Base-by-base conservation (phyloP, 2,113 vertebrate species). In the Andinoacara biseriatus region DNA sequence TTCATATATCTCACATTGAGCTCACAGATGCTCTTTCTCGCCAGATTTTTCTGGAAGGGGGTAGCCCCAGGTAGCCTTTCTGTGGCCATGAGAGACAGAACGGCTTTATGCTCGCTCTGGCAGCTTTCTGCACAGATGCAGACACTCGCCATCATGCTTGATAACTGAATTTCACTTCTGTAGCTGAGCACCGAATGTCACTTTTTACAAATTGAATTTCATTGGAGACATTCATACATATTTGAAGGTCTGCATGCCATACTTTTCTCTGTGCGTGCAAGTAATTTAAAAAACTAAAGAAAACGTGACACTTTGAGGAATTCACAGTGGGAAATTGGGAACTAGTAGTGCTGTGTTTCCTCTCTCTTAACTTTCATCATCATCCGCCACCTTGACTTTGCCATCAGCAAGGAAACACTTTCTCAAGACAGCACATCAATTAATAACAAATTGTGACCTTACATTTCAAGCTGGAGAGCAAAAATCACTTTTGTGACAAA, bases 71-170 rank as follows among this genome's bases (percentile, higher is more conserved):
- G 86, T 85, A 85, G 89, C 59, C 57, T 83, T 63, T 60, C 35
- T 38, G 88, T 82, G 90, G 69, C 91, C 83, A 18, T 85, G 85
- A 86, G 84, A 90, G 72, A 72, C 82, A 69, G 76, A 61, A 13
- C 2, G 24, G 69, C 76, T 80, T 89, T 84, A 82, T 89, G 35
- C 74, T 81, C 52, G 10, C 52, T 38, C 79, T 92, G 88, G 87
- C 90, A 89, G 81, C 74, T 88, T 90, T 84, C 78, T 69, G 83
- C 49, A 31, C 77, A 80, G 40, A 89, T 20, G 35, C 69, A 82
- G 65, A 58, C 72, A 40, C 58, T 33, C 74, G 40, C 82, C 83
- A 78, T 89, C 67, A 20, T 24, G 80, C 83, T 72, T 35, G 58
- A 78, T 58, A 56, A 67, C 76, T 83, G 72, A 46, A 63, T 88